Percentiles rank a stretch among this genome's conserved stretches.
phyloP scores from a whole-genome alignment of 1,140 invertebrate species.

The Orius laevigatus region DNA sequence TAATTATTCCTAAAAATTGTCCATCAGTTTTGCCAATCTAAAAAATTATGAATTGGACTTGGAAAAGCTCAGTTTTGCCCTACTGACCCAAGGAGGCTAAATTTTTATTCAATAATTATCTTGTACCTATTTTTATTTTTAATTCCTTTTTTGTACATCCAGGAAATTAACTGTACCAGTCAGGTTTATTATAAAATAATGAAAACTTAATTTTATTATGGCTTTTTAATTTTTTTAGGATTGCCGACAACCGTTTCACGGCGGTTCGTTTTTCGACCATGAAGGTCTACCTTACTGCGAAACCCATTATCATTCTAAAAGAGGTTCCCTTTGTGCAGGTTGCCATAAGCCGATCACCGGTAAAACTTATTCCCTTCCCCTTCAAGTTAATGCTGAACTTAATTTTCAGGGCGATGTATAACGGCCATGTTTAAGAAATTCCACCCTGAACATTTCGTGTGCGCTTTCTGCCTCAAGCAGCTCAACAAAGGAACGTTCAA shows the following conservation, averaged over 20 bases:
- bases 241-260: constrained; percentile 81
- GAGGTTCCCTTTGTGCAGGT: constrained; percentile 89
- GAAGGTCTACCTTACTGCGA: constrained; percentile 95
- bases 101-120: background rate
- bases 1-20: too few species aligned
- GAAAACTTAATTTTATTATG: too few species aligned
- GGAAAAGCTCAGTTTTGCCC: too few species aligned
- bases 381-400: too few species aligned
- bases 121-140: background rate
- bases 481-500: constrained; percentile 98
- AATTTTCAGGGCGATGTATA: constrained; percentile 76
- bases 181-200: background rate
- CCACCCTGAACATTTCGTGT: constrained; percentile 97
- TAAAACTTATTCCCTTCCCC: constrained; percentile 21
- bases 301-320: constrained; percentile 92
- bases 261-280: constrained; percentile 88
- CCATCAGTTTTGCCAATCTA: too few species aligned
- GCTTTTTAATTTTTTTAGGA: too few species aligned
- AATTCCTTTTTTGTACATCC: constrained; percentile 3
- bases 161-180: background rate
- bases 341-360: constrained; percentile 93
- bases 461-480: constrained; percentile 93
- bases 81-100: background rate
- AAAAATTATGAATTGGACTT: too few species aligned
- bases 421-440: constrained; percentile 98